Evolutionary conservation across 2,797 vertebrate genomes (phyloP).

Genomic region (Tragopan temminckii): DNA sequence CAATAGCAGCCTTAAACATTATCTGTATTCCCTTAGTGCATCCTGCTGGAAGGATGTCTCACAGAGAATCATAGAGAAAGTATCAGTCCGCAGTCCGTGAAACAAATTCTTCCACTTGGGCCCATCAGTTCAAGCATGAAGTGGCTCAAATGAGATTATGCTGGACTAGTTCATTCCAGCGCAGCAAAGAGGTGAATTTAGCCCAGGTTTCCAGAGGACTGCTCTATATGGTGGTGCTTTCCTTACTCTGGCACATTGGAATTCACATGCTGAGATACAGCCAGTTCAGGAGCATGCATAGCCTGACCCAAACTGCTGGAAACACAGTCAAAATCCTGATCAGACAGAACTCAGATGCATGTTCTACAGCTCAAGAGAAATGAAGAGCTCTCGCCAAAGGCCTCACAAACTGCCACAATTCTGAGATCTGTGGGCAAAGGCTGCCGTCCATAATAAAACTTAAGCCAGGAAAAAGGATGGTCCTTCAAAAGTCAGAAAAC

Average conservation of each 20-base stretch:
- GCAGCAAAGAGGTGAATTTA: neutral
- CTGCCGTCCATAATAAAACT: neutral
- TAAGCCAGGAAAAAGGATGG: neutral
- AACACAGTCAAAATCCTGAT: neutral
- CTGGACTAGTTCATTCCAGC: neutral
- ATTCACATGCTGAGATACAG: neutral
- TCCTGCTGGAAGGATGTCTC: neutral
- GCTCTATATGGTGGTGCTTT: neutral
- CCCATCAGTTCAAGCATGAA: neutral
- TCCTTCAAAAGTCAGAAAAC: neutral
- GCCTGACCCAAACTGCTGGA: neutral
- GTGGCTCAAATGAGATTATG: neutral
- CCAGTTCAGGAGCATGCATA: neutral
- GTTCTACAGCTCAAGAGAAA: neutral
- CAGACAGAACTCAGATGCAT: neutral
- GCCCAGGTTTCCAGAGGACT: neutral
- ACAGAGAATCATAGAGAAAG: neutral
- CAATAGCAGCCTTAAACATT: neutral
- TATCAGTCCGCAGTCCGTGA: neutral
- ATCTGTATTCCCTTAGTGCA: neutral
- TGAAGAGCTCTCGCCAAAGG: neutral
- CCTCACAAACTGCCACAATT: neutral
- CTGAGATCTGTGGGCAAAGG: neutral
- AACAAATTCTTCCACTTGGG: neutral
- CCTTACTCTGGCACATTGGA: neutral